Evolutionary conservation across 2,113 vertebrate genomes (phyloP), one percentile per base, ranked within the genome.

Genomic region (Muscicapa adusta): DNA sequence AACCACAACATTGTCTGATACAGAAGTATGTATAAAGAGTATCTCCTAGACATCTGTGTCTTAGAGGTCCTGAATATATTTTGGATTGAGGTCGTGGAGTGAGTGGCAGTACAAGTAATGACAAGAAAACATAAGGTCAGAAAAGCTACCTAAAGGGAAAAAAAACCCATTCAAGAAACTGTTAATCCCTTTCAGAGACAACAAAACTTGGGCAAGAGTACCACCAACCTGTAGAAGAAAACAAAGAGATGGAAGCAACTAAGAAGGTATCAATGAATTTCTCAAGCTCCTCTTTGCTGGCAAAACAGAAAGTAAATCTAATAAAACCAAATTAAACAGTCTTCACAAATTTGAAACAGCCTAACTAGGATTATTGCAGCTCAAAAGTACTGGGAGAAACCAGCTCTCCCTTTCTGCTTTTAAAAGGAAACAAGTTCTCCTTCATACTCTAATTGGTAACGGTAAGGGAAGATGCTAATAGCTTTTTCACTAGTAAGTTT

Each of bases 291-390:
- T 57, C 40, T 80, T 77, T 80, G 22, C 51, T 78, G 47, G 12
- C 28, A 67, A 47, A 93, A 82, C 36, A 87, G 50, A 92, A 89
- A 89, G 38, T 53, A 87, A 85, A 89, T 75, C 25, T 20, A 91
- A 17, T 28, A 91, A 88, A 74, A 28, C 17, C 33, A 24, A 83
- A 92, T 54, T 15, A 85, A 0, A 65, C 8, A 61, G 23, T 40
- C 18, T 36, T 56, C 2, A 6, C 45, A 56, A 65, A 76, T 18
- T 12, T 0, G 0, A 62, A 93, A 75, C 34, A 42, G 42, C 34
- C 58, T 68, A 76, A 74, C 29, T 34, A 65, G 45, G 70, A 79
- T 51, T 47, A 51, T 10, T 71, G 14, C 31, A 56, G 48, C 38
- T 94, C 58, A 34, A 22, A 67, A 80, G n/a, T 10, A 82, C 19